Evolutionary conservation across 2,797 vertebrate species (phyloP).

Genomic region (Gambusia yucatana): DNA sequence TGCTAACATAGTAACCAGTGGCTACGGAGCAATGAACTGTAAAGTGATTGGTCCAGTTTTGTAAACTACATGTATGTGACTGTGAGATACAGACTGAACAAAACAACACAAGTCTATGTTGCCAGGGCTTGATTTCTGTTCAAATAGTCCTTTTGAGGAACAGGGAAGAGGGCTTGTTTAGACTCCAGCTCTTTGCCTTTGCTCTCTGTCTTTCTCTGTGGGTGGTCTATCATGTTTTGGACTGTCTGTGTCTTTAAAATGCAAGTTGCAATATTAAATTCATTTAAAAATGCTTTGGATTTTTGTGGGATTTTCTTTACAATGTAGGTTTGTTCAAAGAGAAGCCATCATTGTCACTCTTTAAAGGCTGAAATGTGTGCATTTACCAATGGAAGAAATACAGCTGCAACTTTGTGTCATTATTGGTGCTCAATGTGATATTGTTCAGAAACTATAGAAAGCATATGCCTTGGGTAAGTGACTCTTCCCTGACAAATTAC

Average conservation of each 20-base stretch:
- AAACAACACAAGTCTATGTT: slow-evolving; percentile 32
- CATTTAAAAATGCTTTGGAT: slow-evolving; percentile 43
- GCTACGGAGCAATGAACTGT: slow-evolving; percentile 35
- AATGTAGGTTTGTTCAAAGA: background rate
- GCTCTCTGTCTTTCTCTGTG: slow-evolving; percentile 41
- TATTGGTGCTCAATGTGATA: background rate
- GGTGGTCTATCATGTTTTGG: slow-evolving; percentile 56
- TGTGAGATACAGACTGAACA: slow-evolving; percentile 34
- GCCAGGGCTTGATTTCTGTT: slow-evolving; percentile 31
- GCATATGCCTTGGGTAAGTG: background rate
- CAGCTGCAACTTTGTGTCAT: slow-evolving; percentile 5
- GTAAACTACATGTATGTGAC: slow-evolving; percentile 36
- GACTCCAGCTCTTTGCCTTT: slow-evolving; percentile 55
- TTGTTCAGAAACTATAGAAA: background rate
- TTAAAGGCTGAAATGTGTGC: background rate
- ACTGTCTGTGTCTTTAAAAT: slow-evolving; percentile 70
- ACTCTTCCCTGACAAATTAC: background rate
- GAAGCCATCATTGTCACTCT: background rate
- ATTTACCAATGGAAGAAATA: background rate
- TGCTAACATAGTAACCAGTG: slow-evolving; percentile 54
- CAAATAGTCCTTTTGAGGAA: slow-evolving; percentile 20
- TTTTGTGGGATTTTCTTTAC: slow-evolving; percentile 28
- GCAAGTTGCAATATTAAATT: slow-evolving; percentile 75
- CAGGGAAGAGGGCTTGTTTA: slow-evolving; percentile 25
- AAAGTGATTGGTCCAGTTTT: slow-evolving; percentile 32